Percentiles rank a stretch among this genome's conserved stretches.
Conservation (phyloP, 2,888 invertebrate genomes). For the Aproaerema taeniolella region DNA sequence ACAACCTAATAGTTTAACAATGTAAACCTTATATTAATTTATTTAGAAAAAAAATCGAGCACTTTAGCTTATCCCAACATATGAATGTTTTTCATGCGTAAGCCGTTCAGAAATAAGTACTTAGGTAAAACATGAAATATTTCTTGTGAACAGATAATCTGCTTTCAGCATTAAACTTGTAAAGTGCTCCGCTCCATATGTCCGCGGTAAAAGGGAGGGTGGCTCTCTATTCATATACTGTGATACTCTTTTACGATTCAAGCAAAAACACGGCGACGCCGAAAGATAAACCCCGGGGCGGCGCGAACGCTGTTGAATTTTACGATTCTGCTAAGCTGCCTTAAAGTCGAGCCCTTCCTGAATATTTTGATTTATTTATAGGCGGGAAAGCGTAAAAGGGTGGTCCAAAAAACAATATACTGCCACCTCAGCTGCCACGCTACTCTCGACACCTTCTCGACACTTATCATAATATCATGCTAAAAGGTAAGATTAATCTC, state of each 20-base stretch:
- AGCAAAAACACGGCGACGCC: conserved; percentile 65
- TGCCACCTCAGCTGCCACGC: conserved; percentile 48
- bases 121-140: conserved; percentile 22
- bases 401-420: conserved; percentile 70
- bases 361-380: conserved; percentile 78
- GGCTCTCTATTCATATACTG: conserved; percentile 68
- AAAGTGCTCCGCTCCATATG: conserved; percentile 60
- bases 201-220: conserved; percentile 60
- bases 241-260: conserved; percentile 73
- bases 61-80: too few species aligned
- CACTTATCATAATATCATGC: conserved; percentile 53
- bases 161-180: conserved; percentile 59
- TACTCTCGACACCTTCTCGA: conserved; percentile 45
- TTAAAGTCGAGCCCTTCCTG: conserved; percentile 75
- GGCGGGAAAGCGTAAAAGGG: conserved; percentile 72
- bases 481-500: conserved; percentile 25
- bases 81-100: conserved; percentile 12
- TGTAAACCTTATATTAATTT: too few species aligned
- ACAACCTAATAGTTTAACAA: too few species aligned
- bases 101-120: conserved; percentile 7
- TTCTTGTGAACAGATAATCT: conserved; percentile 52
- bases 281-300: conserved; percentile 68
- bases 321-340: conserved; percentile 76
- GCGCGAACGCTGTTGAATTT: conserved; percentile 73
- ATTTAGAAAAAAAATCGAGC: too few species aligned